Evolutionary conservation across 2,113 vertebrate species (phyloP).

Genomic region (Patagioenas fasciata): DNA sequence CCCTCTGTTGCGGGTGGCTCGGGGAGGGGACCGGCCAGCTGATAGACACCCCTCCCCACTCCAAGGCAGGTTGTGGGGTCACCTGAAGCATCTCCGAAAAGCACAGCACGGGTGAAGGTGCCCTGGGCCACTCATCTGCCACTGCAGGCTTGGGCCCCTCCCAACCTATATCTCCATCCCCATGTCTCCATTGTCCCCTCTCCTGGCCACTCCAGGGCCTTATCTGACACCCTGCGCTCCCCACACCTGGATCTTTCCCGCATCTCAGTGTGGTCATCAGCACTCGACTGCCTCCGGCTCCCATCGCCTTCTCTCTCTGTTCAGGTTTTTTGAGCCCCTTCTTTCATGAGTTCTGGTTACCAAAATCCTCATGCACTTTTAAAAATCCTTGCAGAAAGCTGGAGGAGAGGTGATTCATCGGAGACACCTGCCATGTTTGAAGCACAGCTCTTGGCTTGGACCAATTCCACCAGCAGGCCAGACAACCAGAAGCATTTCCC

Average conservation of each 20-base stretch:
- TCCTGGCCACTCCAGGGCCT: not conserved
- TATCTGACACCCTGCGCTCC: not conserved
- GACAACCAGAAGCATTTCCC: not conserved
- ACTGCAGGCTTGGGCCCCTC: not conserved
- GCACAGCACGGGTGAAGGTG: too few species aligned
- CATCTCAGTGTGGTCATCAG: not conserved
- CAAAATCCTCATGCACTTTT: accelerated
- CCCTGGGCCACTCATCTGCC: not conserved
- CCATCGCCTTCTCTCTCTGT: not conserved
- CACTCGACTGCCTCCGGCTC: not conserved
- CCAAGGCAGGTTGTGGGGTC: not conserved
- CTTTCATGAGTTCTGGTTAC: not conserved
- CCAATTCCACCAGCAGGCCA: not conserved
- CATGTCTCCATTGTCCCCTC: accelerated
- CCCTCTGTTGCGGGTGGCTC: not conserved
- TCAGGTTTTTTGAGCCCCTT: not conserved
- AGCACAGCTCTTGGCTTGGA: not conserved
- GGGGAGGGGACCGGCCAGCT: accelerated
- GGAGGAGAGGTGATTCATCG: not conserved
- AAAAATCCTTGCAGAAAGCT: not conserved
- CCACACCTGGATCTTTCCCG: accelerated
- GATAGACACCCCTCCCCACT: not conserved
- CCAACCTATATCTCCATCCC: not conserved
- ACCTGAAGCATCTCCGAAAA: not conserved
- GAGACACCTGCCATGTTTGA: not conserved